Evolutionary conservation across 1,140 invertebrate genomes (phyloP).

Genomic region (Cylas formicarius): DNA sequence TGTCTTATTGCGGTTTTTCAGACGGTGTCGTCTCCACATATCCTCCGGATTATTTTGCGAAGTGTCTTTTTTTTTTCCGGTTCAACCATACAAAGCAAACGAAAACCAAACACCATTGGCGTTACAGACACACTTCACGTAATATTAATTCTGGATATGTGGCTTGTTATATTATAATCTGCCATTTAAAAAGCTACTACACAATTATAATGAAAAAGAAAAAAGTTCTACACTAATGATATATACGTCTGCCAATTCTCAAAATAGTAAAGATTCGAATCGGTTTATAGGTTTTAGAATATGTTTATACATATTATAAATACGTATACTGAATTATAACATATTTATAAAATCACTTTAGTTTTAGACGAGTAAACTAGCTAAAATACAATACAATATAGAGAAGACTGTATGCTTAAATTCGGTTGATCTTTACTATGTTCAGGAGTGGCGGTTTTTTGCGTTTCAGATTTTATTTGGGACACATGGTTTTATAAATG

Average conservation of each 20-base stretch:
- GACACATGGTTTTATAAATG: conserved; percentile 41
- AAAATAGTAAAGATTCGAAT: conserved; percentile 28
- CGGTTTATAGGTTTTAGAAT: conserved; percentile 28
- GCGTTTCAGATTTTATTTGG: conserved; percentile 39
- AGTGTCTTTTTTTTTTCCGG: too few relatives aligned
- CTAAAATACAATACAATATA: conserved; percentile 33
- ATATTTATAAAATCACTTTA: conserved; percentile 30
- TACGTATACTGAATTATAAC: conserved; percentile 26
- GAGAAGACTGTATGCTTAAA: conserved; percentile 40
- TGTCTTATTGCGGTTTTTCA: conserved; percentile 38
- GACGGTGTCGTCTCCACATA: conserved; percentile 12
- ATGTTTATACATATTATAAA: conserved; percentile 26
- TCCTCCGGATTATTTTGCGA: too few relatives aligned
- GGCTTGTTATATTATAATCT: conserved; percentile 24
- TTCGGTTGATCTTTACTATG: conserved; percentile 32
- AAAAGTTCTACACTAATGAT: conserved; percentile 37
- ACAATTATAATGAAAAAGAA: too few relatives aligned
- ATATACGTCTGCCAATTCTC: conserved; percentile 21
- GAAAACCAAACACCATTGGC: too few relatives aligned
- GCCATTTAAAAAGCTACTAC: conserved; percentile 37
- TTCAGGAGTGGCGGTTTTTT: conserved; percentile 26
- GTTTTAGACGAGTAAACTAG: conserved; percentile 30
- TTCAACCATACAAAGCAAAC: too few relatives aligned
- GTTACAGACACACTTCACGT: too few relatives aligned
- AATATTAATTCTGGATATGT: too few relatives aligned